Percentiles rank a stretch among this genome's conserved stretches.
Evolutionary conservation across 2,797 vertebrate species (phyloP).

Genomic region (Poeciliopsis turneri): DNA sequence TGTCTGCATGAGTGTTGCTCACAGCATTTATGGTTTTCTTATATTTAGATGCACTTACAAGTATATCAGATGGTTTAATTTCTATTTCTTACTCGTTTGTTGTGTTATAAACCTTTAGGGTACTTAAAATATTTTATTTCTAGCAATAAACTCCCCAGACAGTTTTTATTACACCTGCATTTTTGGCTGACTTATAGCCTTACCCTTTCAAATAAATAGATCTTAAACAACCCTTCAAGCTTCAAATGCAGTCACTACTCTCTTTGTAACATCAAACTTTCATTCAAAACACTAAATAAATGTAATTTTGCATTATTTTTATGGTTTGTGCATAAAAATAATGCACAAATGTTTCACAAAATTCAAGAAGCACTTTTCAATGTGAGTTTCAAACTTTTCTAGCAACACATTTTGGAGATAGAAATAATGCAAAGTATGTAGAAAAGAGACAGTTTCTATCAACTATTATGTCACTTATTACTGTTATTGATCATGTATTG

Average conservation of each 20-base stretch:
- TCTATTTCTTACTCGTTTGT: neutral
- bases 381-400: too few species aligned
- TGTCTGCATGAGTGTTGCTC: slow-evolving; percentile 18
- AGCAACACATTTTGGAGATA: too few species aligned
- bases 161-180: neutral
- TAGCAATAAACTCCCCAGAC: neutral
- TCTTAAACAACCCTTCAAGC: neutral
- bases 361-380: neutral
- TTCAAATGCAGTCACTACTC: slow-evolving; percentile 3
- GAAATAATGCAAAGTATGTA: too few species aligned
- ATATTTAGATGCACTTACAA: slow-evolving; percentile 7
- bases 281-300: neutral
- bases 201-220: neutral
- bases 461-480: too few species aligned
- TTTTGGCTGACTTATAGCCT: neutral
- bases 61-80: slow-evolving; percentile 5
- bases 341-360: neutral
- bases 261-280: slow-evolving; percentile 2
- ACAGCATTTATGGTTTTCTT: slow-evolving; percentile 15
- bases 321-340: too few species aligned
- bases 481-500: too few species aligned
- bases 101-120: neutral
- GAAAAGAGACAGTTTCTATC: too few species aligned
- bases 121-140: neutral
- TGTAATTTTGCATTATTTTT: too few species aligned